Conservation (phyloP, 2,113 vertebrate genomes). For the Abramis brama region DNA sequence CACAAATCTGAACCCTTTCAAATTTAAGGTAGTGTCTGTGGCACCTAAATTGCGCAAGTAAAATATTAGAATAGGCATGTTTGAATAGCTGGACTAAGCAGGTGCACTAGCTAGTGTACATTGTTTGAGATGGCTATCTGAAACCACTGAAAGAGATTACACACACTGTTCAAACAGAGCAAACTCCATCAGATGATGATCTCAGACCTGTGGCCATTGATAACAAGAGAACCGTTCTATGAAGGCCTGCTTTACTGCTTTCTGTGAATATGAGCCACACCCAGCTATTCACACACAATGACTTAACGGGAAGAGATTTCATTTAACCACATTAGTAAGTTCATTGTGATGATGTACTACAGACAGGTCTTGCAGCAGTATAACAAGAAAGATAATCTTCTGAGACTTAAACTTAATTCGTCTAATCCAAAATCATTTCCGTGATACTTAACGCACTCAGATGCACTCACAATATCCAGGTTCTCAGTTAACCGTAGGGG, state of each 20-base stretch:
- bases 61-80: neutral
- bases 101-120: neutral
- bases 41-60: neutral
- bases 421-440: neutral
- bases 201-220: neutral
- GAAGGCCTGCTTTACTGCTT: neutral
- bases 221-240: neutral
- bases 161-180: constrained; percentile 22
- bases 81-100: neutral
- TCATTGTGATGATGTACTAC: neutral
- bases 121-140: constrained; percentile 7
- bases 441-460: neutral
- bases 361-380: neutral
- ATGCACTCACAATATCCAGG: neutral
- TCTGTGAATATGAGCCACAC: constrained; percentile 10
- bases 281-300: constrained; percentile 14
- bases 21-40: neutral
- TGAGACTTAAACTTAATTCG: neutral
- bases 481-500: neutral
- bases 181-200: neutral
- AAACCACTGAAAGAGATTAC: constrained; percentile 17
- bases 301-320: constrained; percentile 32
- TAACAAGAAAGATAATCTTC: neutral
- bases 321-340: neutral
- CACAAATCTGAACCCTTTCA: neutral